Evolutionary conservation across 2,888 invertebrate genomes (phyloP), one percentile per base, ranked within the genome.

Genomic region (Hybos culiciformis): DNA sequence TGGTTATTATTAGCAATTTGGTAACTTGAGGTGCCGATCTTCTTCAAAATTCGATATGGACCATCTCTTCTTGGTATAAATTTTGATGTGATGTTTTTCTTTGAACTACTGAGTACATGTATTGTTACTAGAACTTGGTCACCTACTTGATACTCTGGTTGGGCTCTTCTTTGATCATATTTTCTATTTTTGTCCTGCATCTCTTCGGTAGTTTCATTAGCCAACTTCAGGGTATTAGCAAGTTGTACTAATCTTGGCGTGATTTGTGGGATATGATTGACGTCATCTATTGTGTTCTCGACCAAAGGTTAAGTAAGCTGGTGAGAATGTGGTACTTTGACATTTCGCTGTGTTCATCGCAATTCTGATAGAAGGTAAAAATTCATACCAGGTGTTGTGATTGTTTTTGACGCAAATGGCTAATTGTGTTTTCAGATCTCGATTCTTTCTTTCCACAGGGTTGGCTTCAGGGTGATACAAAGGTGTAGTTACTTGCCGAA

Each of bases 401-500:
- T 46, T 5, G 9, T 45, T 40, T 19, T 37, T 38, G 9, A 48
- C 43, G 3, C 42, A 15, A 53, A 46, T 46, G 2, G 41, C 41
- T n/a, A 48, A 26, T 42, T 46, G 45, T 3, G 24, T 32, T 34
- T 43, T 37, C 3, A 58, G 54, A 1, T 21, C 54, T 53, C 46
- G 15, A 23, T 40, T 43, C 26, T 33, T 46, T 4, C 59, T 34
- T 39, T 60, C 59, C 2, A 54, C 58, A 0, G 56, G 58, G 37
- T 60, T 60, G 0, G 57, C 53, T 20, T 56, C 51, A 0, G 60
- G 60, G 21, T 62, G 60, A 43, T 61, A 59, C 0, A 57, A 24
- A 1, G 59, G 57, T 4, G 51, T 51, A 18, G 42, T 34, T 4
- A 26, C 32, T 12, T 46, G 46, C 9, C 44, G 37, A 15, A 46